Conservation (phyloP, 2,888 invertebrate species). For the Cosmorhoe ocellata region DNA sequence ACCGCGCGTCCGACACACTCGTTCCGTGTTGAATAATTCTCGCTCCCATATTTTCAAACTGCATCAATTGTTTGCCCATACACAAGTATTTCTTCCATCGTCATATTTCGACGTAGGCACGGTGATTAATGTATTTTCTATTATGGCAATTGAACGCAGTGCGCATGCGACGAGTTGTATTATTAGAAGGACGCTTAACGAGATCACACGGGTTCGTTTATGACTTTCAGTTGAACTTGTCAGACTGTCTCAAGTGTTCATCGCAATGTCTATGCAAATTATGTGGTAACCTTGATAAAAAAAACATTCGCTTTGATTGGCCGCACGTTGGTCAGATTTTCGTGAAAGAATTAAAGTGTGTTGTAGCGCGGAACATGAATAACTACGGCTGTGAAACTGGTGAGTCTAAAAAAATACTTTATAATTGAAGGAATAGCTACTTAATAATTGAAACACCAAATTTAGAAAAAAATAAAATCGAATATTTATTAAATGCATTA, state of each 20-base stretch:
- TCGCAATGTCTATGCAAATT: constrained; percentile 44
- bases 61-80: constrained; percentile 53
- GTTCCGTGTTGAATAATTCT: constrained; percentile 61
- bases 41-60: constrained; percentile 66
- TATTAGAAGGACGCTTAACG: constrained; percentile 61
- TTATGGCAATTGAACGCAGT: constrained; percentile 70
- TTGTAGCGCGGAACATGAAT: constrained; percentile 42
- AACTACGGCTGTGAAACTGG: constrained; percentile 44
- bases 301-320: constrained; percentile 28
- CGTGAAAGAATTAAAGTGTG: constrained; percentile 35
- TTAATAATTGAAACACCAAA: too few species aligned
- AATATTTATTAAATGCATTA: too few species aligned
- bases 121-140: constrained; percentile 73
- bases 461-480: too few species aligned
- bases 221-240: constrained; percentile 42
- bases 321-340: constrained; percentile 28
- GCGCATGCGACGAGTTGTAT: constrained; percentile 75
- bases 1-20: constrained; percentile 38
- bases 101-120: constrained; percentile 53
- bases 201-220: constrained; percentile 55
- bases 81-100: constrained; percentile 42
- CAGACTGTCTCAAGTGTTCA: constrained; percentile 38
- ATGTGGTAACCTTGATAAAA: constrained; percentile 39
- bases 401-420: constrained; percentile 35
- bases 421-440: neutral